Conservation (phyloP, 2,797 vertebrate genomes). For the Rhinichthys osculus region DNA sequence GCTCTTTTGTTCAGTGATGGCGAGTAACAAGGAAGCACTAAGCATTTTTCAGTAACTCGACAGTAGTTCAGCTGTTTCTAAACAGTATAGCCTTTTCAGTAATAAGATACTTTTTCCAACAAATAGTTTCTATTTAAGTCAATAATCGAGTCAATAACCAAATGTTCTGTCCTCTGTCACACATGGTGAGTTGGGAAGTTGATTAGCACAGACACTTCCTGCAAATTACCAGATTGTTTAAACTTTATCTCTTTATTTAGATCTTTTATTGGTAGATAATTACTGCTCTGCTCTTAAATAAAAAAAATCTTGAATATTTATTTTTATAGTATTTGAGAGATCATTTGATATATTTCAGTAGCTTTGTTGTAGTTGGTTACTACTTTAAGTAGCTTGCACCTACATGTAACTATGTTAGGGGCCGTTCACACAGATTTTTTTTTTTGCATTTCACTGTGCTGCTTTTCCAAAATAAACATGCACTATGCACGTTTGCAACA, state of each 20-base stretch:
- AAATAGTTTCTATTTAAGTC: not conserved
- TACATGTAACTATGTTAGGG: not conserved
- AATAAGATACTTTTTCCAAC: not conserved
- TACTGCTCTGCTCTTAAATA: not conserved
- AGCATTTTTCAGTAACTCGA: not conserved
- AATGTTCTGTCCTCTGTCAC: not conserved
- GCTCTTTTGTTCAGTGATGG: conserved; percentile 13
- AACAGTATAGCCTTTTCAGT: not conserved
- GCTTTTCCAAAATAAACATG: not conserved
- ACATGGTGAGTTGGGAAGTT: not conserved
- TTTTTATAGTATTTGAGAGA: not conserved
- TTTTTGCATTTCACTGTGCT: not conserved
- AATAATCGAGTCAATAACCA: not conserved
- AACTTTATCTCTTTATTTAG: not conserved
- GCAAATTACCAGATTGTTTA: not conserved
- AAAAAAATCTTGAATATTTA: not conserved
- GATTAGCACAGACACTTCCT: not conserved
- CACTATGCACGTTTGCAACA: no score
- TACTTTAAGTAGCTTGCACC: not conserved
- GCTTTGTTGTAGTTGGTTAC: not conserved
- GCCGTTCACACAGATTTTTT: not conserved
- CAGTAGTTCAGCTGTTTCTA: not conserved
- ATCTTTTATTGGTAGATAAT: not conserved
- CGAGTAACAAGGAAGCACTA: not conserved
- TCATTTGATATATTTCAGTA: not conserved